Base-by-base conservation (phyloP, 2,113 vertebrate genomes). In the Gymnocephalus cernua region DNA sequence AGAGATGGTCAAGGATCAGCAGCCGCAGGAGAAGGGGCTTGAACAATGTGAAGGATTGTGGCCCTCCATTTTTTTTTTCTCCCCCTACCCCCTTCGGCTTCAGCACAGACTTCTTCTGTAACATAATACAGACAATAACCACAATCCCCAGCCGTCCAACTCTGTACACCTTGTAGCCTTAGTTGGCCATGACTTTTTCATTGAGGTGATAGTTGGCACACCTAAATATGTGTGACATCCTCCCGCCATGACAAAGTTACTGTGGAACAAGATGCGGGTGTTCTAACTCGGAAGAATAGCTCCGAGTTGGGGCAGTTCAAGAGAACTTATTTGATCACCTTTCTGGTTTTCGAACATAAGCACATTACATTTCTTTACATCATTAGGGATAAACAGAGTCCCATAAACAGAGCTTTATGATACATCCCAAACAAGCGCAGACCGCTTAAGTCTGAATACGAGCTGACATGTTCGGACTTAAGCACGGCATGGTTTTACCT, bases 21-120 rank as follows among this genome's bases (percentile, higher is more conserved):
- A 54, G 82, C 27, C 59, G 71, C 76, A 73, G 53, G 65, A 85
- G 68, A 47, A 69, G 47, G 25, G 23, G 77, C n/a, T 64, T 23
- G 71, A 93, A 95, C 94, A 95, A 95, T 93, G 93, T 80, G 68
- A 62, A 78, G 89, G 92, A 95, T 95, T 96, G 94, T 95, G 77
- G 65, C 79, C 53, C 71, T 70, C 56, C 41, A 23, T 61, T 35
- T 67, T 51, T 67, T 51, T 63, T 61, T 45, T 58, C 29, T 64
- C 75, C 61, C 61, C 23, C 18, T 41, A 32, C 10, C 19, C 27
- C 21, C 0, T 76, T 77, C 23, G 7, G 23, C 57, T 80, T 71
- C 80, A 63, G 72, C 72, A 54, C 79, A 87, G 77, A 86, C 81
- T 71, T 41, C 18, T 77, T 83, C 68, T 86, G 94, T 88, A 94